phyloP scores from a whole-genome alignment of 2,888 invertebrate genomes.

The Trichacis sp. region DNA sequence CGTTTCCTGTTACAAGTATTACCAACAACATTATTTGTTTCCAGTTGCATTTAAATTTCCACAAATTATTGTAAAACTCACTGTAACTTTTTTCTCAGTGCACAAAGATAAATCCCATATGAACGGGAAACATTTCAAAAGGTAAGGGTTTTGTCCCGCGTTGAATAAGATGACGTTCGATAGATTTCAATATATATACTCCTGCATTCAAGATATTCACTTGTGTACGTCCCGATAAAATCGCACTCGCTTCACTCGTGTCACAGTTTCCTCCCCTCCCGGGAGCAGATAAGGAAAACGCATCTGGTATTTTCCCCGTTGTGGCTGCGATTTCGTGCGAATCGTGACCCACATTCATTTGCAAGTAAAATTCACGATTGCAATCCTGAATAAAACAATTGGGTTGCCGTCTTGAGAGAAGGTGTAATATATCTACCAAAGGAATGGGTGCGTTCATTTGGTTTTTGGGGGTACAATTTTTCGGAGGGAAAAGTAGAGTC shows the following conservation, averaged over 20 bases:
- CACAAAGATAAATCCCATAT: neutral
- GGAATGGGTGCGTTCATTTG: no score
- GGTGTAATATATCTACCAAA: no score
- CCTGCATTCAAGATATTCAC: slow-evolving; percentile 16
- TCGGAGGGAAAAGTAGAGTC: neutral
- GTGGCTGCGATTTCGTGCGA: neutral
- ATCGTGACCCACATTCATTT: no score
- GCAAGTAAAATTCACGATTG: no score
- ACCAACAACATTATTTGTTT: no score
- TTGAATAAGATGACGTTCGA: slow-evolving; percentile 14
- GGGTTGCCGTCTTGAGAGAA: no score
- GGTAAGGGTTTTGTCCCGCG: slow-evolving; percentile 13
- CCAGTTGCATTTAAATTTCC: no score
- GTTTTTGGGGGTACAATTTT: no score
- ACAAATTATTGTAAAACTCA: no score
- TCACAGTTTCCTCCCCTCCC: slow-evolving; percentile 30
- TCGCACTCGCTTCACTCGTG: slow-evolving; percentile 23
- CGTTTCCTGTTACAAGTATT: no score
- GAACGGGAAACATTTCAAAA: neutral
- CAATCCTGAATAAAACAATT: no score
- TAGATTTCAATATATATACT: slow-evolving; percentile 19
- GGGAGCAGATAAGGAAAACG: slow-evolving; percentile 30
- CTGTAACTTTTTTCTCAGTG: no score
- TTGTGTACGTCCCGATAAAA: slow-evolving; percentile 24
- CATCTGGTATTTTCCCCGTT: slow-evolving; percentile 7